Percentiles rank a stretch among this genome's conserved stretches.
Conservation (phyloP, 2,888 invertebrate species). For the Boloria selene region DNA sequence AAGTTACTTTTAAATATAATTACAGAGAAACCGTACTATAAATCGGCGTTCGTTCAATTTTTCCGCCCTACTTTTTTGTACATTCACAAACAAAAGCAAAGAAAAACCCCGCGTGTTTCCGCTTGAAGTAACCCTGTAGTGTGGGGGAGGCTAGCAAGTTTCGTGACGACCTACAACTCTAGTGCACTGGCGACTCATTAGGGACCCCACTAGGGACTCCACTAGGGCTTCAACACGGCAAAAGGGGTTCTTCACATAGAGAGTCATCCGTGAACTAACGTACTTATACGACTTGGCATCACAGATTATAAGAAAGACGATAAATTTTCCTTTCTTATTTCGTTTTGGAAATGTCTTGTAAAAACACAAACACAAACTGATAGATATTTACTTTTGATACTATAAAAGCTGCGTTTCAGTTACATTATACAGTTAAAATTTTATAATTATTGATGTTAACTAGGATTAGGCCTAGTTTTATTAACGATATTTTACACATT, state of each 20-base stretch:
- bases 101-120: slow-evolving; percentile 64
- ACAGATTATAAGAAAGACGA: slow-evolving; percentile 25
- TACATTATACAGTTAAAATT: no score
- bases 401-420: no score
- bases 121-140: slow-evolving; percentile 68
- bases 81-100: slow-evolving; percentile 60
- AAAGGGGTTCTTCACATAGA: slow-evolving; percentile 72
- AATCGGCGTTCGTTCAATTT: slow-evolving; percentile 28
- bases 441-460: no score
- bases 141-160: slow-evolving; percentile 66
- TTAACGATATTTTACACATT: no score
- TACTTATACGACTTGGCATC: slow-evolving; percentile 51
- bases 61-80: slow-evolving; percentile 38
- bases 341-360: neutral
- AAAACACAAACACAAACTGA: no score
- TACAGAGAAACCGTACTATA: slow-evolving; percentile 11
- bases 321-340: neutral
- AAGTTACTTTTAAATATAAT: neutral
- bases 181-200: slow-evolving; percentile 82
- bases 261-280: slow-evolving; percentile 68
- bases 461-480: no score
- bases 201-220: slow-evolving; percentile 70
- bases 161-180: slow-evolving; percentile 78
- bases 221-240: slow-evolving; percentile 68
- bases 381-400: no score